A percentile compares a stretch with the other conserved stretches of the same genome.
Conservation (phyloP, 2,888 invertebrate species). For the Peribatodes rhomboidaria region DNA sequence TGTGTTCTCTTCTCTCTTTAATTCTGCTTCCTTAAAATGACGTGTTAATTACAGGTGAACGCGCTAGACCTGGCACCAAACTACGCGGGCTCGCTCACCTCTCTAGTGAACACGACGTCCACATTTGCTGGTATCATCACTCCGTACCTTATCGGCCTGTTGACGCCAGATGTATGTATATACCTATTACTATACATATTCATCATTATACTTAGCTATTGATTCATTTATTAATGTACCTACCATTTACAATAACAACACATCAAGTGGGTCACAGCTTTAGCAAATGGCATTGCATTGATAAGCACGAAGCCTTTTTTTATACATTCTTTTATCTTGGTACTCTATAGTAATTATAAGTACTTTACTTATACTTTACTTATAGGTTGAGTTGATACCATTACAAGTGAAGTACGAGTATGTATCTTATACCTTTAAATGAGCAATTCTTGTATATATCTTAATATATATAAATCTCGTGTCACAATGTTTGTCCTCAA, state of each 20-base stretch:
- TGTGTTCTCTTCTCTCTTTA: too few relatives aligned
- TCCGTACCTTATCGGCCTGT: conserved; percentile 87
- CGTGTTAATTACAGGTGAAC: conserved; percentile 86
- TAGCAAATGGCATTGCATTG: conserved; percentile 23
- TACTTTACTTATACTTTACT: neutral
- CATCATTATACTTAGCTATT: too few relatives aligned
- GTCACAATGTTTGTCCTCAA: too few relatives aligned
- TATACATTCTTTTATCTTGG: neutral
- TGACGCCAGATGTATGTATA: conserved; percentile 88
- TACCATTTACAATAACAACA: neutral
- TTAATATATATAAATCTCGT: too few relatives aligned
- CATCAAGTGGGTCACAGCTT: neutral
- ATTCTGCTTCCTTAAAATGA: too few relatives aligned
- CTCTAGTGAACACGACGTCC: conserved; percentile 88
- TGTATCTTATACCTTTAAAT: too few relatives aligned
- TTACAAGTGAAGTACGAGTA: too few relatives aligned
- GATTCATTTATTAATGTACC: conserved; percentile 15
- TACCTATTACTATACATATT: too few relatives aligned
- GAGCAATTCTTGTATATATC: too few relatives aligned
- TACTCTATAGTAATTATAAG: too few relatives aligned
- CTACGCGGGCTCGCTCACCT: conserved; percentile 89
- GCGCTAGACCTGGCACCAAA: conserved; percentile 88
- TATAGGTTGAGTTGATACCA: too few relatives aligned
- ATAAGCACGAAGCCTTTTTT: conserved; percentile 3
- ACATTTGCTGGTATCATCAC: conserved; percentile 88